Evolutionary conservation across 1,140 invertebrate genomes (phyloP).

Genomic region (Trachymyrmex septentrionalis): DNA sequence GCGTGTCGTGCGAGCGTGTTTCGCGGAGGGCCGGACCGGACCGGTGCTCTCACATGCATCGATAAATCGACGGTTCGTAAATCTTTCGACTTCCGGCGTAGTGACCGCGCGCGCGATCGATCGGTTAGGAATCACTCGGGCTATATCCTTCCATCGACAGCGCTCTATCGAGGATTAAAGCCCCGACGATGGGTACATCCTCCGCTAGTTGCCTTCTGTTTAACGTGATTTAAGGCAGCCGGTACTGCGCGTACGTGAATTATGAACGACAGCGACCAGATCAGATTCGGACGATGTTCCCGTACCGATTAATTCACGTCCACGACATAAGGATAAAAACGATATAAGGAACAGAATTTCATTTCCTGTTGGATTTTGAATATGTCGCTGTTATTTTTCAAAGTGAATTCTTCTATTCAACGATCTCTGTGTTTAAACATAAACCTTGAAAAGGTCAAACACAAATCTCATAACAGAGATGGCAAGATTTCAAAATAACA

Average conservation of each 20-base stretch:
- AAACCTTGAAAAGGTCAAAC: background rate
- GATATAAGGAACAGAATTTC: background rate
- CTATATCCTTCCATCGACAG: slow-evolving; percentile 72
- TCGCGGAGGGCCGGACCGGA: slow-evolving; percentile 46
- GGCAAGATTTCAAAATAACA: background rate
- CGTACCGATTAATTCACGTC: slow-evolving; percentile 29
- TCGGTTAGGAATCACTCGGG: slow-evolving; percentile 70
- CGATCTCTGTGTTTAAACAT: background rate
- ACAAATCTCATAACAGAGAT: too few species aligned
- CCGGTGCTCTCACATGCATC: slow-evolving; percentile 63
- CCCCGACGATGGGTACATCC: slow-evolving; percentile 72
- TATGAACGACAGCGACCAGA: slow-evolving; percentile 53
- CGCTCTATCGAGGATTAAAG: slow-evolving; percentile 76
- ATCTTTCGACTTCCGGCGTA: slow-evolving; percentile 74
- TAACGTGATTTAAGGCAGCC: slow-evolving; percentile 73
- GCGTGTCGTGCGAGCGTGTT: slow-evolving; percentile 33
- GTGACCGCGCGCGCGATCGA: slow-evolving; percentile 70
- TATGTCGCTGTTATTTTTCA: background rate
- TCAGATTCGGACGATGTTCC: slow-evolving; percentile 34
- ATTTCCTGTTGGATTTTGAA: background rate
- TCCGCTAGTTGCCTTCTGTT: slow-evolving; percentile 75
- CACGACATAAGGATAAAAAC: background rate
- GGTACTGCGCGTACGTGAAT: slow-evolving; percentile 45
- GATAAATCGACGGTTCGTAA: slow-evolving; percentile 77
- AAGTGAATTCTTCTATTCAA: background rate